Percentiles rank a stretch among this genome's conserved stretches.
These are phyloP conservation scores for Telmatherina bonti DNA, from an alignment of 2,797 vertebrate species.

Conservation along the genomic window DNA sequence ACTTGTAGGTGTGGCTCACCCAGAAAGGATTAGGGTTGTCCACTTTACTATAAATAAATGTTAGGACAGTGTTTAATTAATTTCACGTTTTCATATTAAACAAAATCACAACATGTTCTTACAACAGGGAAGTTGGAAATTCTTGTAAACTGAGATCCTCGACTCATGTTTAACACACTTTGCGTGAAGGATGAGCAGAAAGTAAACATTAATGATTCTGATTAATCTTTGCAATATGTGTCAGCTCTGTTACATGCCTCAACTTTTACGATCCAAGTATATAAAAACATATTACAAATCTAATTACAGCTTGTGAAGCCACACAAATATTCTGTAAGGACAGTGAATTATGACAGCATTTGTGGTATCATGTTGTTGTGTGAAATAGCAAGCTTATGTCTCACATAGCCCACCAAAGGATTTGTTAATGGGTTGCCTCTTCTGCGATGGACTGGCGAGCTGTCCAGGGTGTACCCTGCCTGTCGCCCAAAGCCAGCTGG, in stretches of 20 bases:
- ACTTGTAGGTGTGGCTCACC: neutral
- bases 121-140: neutral
- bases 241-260: neutral
- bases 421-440: too few relatives aligned
- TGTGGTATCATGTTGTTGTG: constrained; percentile 9
- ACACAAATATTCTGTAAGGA: neutral
- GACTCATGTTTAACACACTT: neutral
- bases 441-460: too few relatives aligned
- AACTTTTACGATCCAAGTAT: too few relatives aligned
- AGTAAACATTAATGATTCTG: neutral
- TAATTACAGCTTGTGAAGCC: constrained; percentile 23
- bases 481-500: too few relatives aligned
- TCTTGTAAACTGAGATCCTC: neutral
- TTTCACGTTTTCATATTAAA: neutral
- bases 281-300: too few relatives aligned
- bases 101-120: neutral
- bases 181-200: neutral
- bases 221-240: neutral
- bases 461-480: too few relatives aligned
- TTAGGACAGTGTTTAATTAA: too few relatives aligned
- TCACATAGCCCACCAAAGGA: neutral
- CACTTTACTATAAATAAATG: neutral
- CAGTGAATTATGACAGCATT: neutral
- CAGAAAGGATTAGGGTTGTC: neutral
- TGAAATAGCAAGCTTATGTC: neutral